phyloP scores from a whole-genome alignment of 2,113 vertebrate species.

The Phalacrocorax carbo region DNA sequence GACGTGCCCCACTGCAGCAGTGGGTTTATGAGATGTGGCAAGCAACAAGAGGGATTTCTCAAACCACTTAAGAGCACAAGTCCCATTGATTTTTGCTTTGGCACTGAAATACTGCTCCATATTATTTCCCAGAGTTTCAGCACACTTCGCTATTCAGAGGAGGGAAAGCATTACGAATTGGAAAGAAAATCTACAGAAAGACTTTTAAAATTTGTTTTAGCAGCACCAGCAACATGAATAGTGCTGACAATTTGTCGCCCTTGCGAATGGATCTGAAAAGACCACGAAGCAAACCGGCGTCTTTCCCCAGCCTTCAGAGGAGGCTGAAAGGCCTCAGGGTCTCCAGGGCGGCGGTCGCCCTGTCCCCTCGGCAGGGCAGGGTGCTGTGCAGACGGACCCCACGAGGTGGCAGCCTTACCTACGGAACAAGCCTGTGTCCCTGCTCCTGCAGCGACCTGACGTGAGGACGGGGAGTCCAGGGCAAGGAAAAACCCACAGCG shows the following conservation, averaged over 20 bases:
- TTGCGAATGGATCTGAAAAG: neutral
- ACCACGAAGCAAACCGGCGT: rapidly evolving
- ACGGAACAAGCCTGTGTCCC: neutral
- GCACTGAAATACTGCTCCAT: neutral
- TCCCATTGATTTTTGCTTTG: neutral
- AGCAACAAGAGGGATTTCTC: neutral
- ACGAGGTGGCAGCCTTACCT: constrained; percentile 58
- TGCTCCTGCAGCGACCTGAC: neutral
- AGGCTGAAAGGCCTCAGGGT: neutral
- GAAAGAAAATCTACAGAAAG: neutral
- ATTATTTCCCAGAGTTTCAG: neutral
- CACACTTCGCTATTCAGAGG: neutral
- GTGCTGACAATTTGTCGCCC: neutral
- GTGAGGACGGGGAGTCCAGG: neutral
- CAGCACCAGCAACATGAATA: neutral
- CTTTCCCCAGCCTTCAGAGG: neutral
- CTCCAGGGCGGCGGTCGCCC: neutral
- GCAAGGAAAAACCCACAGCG: rapidly evolving
- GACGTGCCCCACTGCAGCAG: rapidly evolving
- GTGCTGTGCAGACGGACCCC: constrained; percentile 10
- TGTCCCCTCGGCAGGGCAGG: neutral
- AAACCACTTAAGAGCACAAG: neutral
- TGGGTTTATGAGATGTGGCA: rapidly evolving
- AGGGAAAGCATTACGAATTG: neutral
- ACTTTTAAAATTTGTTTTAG: neutral